Conservation (phyloP, 35 echinoderm and acorn worm species). For the Chiridota heheva region DNA sequence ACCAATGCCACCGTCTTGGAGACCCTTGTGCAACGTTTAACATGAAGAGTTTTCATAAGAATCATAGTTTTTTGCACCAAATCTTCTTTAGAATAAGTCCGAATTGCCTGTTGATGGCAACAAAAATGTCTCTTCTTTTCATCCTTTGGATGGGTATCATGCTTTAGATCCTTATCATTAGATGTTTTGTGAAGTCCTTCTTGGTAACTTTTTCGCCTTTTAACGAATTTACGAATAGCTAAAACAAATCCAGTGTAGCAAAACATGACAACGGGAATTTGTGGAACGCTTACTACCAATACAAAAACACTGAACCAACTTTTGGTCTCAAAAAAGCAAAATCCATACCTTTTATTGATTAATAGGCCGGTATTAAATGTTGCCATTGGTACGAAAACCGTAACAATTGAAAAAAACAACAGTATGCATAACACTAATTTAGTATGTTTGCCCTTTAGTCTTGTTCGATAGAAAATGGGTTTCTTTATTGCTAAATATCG, state of each 20-base stretch:
- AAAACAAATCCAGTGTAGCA: constrained; percentile 20
- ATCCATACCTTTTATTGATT: constrained; percentile 17
- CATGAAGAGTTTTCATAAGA: constrained; percentile 56
- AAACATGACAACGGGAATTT: not conserved
- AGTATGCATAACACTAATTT: constrained; percentile 22
- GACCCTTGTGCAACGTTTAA: constrained; percentile 58
- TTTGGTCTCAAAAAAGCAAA: not conserved
- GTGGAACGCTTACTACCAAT: not conserved
- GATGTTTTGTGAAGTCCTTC: not conserved
- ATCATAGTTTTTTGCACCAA: constrained; percentile 45
- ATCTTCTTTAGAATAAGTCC: constrained; percentile 14
- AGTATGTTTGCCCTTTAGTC: constrained; percentile 4
- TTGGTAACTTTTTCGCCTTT: not conserved
- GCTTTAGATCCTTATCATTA: not conserved
- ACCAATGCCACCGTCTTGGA: constrained; percentile 49
- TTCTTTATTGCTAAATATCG: constrained; percentile 55
- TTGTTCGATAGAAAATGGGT: constrained; percentile 65
- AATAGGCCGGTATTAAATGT: not conserved
- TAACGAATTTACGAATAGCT: constrained; percentile 25
- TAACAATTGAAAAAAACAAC: constrained; percentile 6
- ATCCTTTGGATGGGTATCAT: not conserved
- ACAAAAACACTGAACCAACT: constrained; percentile 1
- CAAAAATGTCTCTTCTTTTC: not conserved
- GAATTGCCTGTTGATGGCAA: constrained; percentile 7
- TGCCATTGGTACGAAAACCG: constrained; percentile 8